These are phyloP conservation scores for Arbacia lixula DNA, from an alignment of 53 echinoderm and acorn worm species.

Conservation along the genomic window DNA sequence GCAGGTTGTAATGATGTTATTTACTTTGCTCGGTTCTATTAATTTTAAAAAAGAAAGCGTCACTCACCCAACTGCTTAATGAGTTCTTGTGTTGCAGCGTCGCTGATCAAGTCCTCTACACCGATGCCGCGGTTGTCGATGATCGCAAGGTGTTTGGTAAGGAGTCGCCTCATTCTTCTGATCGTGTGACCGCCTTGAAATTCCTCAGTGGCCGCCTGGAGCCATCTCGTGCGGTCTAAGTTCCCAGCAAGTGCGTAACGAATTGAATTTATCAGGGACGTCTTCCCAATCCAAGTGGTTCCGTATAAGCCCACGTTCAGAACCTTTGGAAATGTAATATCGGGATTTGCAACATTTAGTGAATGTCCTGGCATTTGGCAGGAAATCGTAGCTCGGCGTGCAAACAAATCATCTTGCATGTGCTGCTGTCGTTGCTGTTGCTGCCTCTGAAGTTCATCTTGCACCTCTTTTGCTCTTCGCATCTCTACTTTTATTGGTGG, in stretches of 20 bases:
- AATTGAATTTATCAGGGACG: neutral
- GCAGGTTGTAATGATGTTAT: too few species aligned
- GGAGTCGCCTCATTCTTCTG: neutral
- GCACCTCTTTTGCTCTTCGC: too few species aligned
- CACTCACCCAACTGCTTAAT: conserved; percentile 4
- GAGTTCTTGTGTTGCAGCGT: neutral
- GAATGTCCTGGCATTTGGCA: too few species aligned
- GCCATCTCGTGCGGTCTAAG: neutral
- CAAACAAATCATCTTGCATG: too few species aligned
- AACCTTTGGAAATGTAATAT: neutral
- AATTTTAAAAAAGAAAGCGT: too few species aligned
- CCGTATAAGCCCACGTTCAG: neutral
- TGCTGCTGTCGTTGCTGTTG: too few species aligned
- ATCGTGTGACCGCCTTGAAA: neutral
- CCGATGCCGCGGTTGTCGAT: neutral
- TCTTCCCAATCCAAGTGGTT: neutral
- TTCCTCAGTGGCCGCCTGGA: neutral
- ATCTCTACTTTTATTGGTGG: too few species aligned
- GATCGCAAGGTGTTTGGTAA: neutral
- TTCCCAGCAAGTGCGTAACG: neutral
- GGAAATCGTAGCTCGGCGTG: too few species aligned
- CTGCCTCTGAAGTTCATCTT: too few species aligned
- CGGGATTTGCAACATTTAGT: too few species aligned
- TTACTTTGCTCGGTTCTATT: too few species aligned
- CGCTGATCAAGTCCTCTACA: neutral